phyloP scores from a whole-genome alignment of 1,140 invertebrate species.

The Aphelinus atriplicis region DNA sequence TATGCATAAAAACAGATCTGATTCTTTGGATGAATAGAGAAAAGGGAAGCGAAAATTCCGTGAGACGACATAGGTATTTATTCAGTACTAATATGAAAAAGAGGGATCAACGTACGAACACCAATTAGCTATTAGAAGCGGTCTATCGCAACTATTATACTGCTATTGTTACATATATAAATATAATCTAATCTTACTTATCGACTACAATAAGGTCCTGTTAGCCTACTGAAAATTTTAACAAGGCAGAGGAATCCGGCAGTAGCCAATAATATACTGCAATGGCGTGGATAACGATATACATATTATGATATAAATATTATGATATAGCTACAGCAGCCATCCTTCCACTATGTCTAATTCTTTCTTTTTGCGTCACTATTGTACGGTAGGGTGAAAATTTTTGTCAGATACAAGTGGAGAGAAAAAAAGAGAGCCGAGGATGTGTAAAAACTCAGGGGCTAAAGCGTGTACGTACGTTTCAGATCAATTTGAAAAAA shows the following conservation, averaged over 20 bases:
- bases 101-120: slow-evolving; percentile 66
- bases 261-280: not conserved
- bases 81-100: slow-evolving; percentile 59
- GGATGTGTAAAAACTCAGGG: not conserved
- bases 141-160: slow-evolving; percentile 58
- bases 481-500: too few relatives aligned
- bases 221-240: slow-evolving; percentile 23
- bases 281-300: not conserved
- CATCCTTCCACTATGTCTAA: slow-evolving; percentile 32
- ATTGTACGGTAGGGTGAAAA: not conserved
- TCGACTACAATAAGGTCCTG: slow-evolving; percentile 28
- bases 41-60: slow-evolving; percentile 5
- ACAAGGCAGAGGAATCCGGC: not conserved
- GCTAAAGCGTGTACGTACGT: not conserved
- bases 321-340: slow-evolving; percentile 13
- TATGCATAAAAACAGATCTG: not conserved
- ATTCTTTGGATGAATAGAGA: slow-evolving; percentile 15
- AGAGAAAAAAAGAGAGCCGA: not conserved
- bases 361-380: slow-evolving; percentile 16
- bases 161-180: slow-evolving; percentile 47
- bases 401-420: too few relatives aligned
- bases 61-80: slow-evolving; percentile 31
- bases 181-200: slow-evolving; percentile 35
- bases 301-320: slow-evolving; percentile 26
- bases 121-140: slow-evolving; percentile 66